Evolutionary conservation across 2,888 invertebrate species (phyloP).

Genomic region (Volucella bombylans): DNA sequence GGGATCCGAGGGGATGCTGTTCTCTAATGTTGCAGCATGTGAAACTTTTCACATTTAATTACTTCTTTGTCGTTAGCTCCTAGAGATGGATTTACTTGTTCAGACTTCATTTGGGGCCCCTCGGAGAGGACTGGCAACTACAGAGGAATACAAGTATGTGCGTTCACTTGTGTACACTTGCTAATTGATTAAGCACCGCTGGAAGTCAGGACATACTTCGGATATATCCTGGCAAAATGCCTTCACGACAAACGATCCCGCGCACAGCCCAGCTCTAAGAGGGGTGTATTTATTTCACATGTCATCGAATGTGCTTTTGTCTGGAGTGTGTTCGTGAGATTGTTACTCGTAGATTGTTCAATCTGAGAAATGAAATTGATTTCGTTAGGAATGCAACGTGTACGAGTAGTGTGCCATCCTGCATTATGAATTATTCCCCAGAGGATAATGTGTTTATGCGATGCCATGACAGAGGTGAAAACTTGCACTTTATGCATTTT

Average conservation of each 20-base stretch:
- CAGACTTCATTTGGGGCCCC: constrained; percentile 50
- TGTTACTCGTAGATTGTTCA: constrained; percentile 52
- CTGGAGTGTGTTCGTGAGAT: constrained; percentile 46
- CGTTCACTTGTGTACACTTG: constrained; percentile 48
- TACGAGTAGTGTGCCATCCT: not conserved
- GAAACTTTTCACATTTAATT: constrained; percentile 74
- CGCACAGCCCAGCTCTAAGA: not conserved
- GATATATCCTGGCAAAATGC: constrained; percentile 27
- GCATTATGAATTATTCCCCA: not conserved
- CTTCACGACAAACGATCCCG: constrained; percentile 9
- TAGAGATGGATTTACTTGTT: constrained; percentile 68
- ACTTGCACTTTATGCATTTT: not conserved
- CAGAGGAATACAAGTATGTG: not conserved
- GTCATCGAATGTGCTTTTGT: constrained; percentile 69
- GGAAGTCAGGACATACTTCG: constrained; percentile 54
- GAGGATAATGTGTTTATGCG: not conserved
- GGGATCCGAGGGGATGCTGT: constrained; percentile 40
- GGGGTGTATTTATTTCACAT: constrained; percentile 63
- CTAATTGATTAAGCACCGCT: constrained; percentile 72
- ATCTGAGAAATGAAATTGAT: constrained; percentile 65
- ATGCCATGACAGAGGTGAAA: not conserved
- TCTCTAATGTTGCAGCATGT: constrained; percentile 71
- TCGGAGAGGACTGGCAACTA: constrained; percentile 17
- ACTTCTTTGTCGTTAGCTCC: constrained; percentile 71
- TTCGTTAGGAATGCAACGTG: constrained; percentile 25